Evolutionary conservation across 2,888 invertebrate species (phyloP).

Genomic region (Leucophenga maculata): DNA sequence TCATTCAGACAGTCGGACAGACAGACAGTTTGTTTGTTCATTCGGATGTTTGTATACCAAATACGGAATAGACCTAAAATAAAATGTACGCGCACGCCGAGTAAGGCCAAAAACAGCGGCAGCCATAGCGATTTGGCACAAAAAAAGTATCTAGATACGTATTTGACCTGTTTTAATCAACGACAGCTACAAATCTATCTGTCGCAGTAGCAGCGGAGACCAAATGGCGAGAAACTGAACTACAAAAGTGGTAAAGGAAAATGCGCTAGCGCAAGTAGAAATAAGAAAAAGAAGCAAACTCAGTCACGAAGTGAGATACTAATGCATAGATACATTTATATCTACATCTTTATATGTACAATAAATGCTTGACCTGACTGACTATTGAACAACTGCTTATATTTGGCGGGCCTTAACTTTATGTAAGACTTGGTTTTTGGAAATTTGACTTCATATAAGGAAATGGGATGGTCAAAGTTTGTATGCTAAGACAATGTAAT

Average conservation of each 20-base stretch:
- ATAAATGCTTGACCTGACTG: not conserved
- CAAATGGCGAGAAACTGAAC: not conserved
- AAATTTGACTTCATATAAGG: too few species aligned
- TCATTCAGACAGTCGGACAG: too few species aligned
- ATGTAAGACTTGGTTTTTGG: too few species aligned
- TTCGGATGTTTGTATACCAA: conserved; percentile 14
- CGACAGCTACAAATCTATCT: conserved; percentile 18
- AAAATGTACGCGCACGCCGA: conserved; percentile 17
- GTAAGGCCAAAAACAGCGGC: conserved; percentile 5
- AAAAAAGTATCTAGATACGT: conserved; percentile 13
- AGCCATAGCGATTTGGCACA: not conserved
- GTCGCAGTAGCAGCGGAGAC: conserved; percentile 1
- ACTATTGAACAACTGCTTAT: too few species aligned
- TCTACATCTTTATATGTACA: not conserved
- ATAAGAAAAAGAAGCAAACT: not conserved
- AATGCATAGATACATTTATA: not conserved
- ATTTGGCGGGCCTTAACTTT: too few species aligned
- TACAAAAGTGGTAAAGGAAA: not conserved
- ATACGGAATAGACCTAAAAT: conserved; percentile 24
- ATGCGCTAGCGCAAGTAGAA: not conserved
- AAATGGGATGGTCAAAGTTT: too few species aligned
- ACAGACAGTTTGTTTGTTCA: too few species aligned
- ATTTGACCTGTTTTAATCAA: conserved; percentile 25
- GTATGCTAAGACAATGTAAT: too few species aligned
- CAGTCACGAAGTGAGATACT: conserved; percentile 22